A percentile compares a stretch with the other conserved stretches of the same genome.
Evolutionary conservation across 2,113 vertebrate genomes (phyloP).

Genomic region (Cepphus grylle): DNA sequence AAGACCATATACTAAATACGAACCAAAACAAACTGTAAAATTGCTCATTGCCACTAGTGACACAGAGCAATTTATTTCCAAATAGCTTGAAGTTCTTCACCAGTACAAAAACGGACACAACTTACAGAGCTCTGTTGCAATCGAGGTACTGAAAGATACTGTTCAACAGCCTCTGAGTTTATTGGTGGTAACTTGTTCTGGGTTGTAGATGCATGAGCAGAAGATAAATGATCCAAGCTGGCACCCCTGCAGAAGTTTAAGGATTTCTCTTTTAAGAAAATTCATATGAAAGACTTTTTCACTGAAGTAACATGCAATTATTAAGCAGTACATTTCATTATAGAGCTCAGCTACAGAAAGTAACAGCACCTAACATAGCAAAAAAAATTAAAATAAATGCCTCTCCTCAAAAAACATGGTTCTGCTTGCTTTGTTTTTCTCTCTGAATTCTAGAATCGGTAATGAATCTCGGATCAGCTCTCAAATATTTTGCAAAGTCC

Average conservation of each 20-base stretch:
- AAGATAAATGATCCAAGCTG: constrained; percentile 51
- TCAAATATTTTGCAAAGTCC: neutral
- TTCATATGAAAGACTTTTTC: neutral
- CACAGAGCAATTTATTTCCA: neutral
- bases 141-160: constrained; percentile 25
- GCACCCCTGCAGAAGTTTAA: constrained; percentile 66
- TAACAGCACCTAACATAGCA: neutral
- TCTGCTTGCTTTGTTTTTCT: neutral
- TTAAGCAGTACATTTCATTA: neutral
- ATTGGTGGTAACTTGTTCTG: constrained; percentile 76
- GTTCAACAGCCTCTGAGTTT: constrained; percentile 64
- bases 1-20: neutral
- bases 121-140: constrained; percentile 72
- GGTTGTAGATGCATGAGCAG: constrained; percentile 17
- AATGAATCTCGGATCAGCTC: neutral
- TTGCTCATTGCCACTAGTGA: neutral
- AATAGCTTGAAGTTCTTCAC: neutral
- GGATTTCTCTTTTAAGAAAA: neutral
- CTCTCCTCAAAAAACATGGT: neutral
- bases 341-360: neutral
- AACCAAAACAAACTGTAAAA: neutral
- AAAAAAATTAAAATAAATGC: neutral
- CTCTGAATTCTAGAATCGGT: neutral
- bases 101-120: neutral
- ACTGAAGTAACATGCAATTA: neutral